Evolutionary conservation across 2,888 invertebrate genomes (phyloP).

Genomic region (Zeuzera pyrina): DNA sequence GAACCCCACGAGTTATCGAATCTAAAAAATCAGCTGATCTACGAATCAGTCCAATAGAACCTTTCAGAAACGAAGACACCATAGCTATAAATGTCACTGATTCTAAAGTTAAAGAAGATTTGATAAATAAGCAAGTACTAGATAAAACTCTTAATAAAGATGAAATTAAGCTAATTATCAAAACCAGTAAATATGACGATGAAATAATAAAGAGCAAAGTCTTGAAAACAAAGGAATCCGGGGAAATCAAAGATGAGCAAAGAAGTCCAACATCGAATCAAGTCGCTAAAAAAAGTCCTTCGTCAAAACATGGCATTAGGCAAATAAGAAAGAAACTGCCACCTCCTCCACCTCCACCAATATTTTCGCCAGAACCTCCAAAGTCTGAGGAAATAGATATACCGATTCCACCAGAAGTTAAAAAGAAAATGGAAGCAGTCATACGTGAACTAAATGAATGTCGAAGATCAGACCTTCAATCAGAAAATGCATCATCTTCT

Average conservation of each 20-base stretch:
- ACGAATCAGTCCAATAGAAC: constrained; percentile 23
- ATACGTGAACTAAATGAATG: constrained; percentile 70
- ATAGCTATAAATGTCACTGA: constrained; percentile 14
- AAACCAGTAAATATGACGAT: neutral
- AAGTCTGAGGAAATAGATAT: constrained; percentile 33
- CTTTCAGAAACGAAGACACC: constrained; percentile 20
- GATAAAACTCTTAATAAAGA: no score
- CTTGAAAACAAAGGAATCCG: neutral
- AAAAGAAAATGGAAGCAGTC: constrained; percentile 75
- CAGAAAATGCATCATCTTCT: constrained; percentile 37
- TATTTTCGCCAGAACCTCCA: constrained; percentile 19
- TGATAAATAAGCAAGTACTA: constrained; percentile 11
- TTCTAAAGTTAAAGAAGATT: constrained; percentile 22
- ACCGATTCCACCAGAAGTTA: constrained; percentile 68
- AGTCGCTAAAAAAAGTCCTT: constrained; percentile 36
- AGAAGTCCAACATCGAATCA: constrained; percentile 14
- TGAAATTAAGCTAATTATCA: neutral
- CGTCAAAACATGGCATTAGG: constrained; percentile 43
- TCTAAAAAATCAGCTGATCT: constrained; percentile 32
- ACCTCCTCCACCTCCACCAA: constrained; percentile 58
- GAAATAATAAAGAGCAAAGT: neutral
- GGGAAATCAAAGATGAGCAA: constrained; percentile 5
- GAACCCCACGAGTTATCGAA: constrained; percentile 48
- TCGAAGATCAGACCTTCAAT: constrained; percentile 38
- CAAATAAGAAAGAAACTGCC: constrained; percentile 55